Evolutionary conservation across 2,888 invertebrate genomes (phyloP).

Genomic region (Drymonia ruficornis): DNA sequence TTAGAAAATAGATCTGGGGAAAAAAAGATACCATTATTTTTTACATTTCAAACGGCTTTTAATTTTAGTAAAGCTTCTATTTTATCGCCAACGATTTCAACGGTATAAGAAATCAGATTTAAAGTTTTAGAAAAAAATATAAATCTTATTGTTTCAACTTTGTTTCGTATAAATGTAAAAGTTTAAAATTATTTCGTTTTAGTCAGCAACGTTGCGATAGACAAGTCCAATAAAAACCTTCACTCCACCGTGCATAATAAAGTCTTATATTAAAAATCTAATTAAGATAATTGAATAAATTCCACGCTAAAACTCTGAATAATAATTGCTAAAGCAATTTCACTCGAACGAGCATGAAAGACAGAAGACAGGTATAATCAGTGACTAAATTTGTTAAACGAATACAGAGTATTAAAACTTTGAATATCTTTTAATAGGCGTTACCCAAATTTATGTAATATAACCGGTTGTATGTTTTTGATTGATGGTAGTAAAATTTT

Average conservation of each 20-base stretch:
- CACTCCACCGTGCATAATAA: conserved; percentile 15
- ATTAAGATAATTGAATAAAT: conserved; percentile 43
- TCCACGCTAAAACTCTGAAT: conserved; percentile 37
- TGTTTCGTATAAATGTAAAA: not conserved
- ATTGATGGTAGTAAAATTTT: conserved; percentile 41
- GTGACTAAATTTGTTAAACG: not conserved
- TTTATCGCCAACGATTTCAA: not conserved
- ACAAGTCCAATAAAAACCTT: conserved; percentile 10
- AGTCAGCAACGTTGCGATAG: not conserved
- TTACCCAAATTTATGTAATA: too few relatives aligned
- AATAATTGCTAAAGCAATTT: conserved; percentile 46
- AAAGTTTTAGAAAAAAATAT: not conserved
- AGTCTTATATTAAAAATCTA: conserved; percentile 23
- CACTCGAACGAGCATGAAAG: conserved; percentile 42
- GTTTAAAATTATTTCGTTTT: not conserved
- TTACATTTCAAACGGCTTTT: not conserved
- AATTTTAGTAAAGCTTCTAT: not conserved
- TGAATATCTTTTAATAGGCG: too few relatives aligned
- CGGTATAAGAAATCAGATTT: not conserved
- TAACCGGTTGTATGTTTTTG: too few relatives aligned
- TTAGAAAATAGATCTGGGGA: not conserved
- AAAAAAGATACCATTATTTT: not conserved
- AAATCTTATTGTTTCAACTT: not conserved
- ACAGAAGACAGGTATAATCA: conserved; percentile 37
- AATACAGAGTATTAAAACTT: not conserved